These are phyloP conservation scores for Orgyia antiqua DNA, from an alignment of 2,888 invertebrate species.

Conservation along the genomic window DNA sequence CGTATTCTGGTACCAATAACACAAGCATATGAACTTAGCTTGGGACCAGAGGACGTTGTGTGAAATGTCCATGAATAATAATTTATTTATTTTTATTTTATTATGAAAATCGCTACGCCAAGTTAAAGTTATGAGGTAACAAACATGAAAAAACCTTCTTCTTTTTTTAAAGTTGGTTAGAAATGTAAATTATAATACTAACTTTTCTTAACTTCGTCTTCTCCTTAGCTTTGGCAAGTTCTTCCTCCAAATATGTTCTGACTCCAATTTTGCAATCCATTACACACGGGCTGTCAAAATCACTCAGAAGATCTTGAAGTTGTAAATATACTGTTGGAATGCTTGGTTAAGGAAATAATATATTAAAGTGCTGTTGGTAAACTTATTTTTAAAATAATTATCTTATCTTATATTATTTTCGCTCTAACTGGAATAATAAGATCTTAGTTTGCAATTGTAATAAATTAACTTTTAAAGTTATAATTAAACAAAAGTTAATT, in stretches of 20 bases:
- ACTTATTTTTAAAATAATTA: not conserved
- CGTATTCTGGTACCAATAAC: no score
- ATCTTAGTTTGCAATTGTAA: not conserved
- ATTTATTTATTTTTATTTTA: no score
- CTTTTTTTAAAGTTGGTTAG: no score
- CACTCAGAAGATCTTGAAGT: slow-evolving; percentile 93
- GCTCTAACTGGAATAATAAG: not conserved
- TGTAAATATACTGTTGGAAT: slow-evolving; percentile 84
- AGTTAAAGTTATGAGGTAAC: no score
- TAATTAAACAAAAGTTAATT: no score
- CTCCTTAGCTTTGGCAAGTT: slow-evolving; percentile 95
- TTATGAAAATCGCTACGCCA: no score
- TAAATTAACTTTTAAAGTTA: not conserved
- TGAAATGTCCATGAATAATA: no score
- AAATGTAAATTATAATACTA: slow-evolving; percentile 42
- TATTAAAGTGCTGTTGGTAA: not conserved
- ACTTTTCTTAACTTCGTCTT: slow-evolving; percentile 94
- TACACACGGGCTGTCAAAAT: slow-evolving; percentile 94
- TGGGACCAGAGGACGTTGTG: no score
- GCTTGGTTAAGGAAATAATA: slow-evolving; percentile 46
- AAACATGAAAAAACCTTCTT: no score
- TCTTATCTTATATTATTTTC: no score
- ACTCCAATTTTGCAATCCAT: slow-evolving; percentile 99
- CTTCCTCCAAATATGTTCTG: slow-evolving; percentile 95
- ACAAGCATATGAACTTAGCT: no score